phyloP scores from a whole-genome alignment of 2,797 vertebrate genomes.

The Prunella strophiata region DNA sequence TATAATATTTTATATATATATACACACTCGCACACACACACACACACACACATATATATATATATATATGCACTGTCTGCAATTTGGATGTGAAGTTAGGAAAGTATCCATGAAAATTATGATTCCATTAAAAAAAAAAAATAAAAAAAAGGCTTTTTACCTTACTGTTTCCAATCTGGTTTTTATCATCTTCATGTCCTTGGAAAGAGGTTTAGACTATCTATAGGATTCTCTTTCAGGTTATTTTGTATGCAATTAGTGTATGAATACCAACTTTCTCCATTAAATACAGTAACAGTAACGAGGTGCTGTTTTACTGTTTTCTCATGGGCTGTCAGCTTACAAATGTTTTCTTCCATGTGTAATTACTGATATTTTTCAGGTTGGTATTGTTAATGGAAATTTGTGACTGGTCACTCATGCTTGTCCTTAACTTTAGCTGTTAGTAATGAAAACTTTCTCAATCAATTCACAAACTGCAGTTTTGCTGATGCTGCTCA shows the following conservation, averaged over 20 bases:
- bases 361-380: slow-evolving; percentile 21
- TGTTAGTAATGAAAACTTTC: slow-evolving; percentile 44
- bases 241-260: not conserved
- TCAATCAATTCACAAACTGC: slow-evolving; percentile 21
- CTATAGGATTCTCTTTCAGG: not conserved
- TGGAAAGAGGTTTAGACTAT: not conserved
- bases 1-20: not conserved
- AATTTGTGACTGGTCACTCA: not conserved
- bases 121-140: not conserved
- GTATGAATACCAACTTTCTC: not conserved
- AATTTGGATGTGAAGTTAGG: not conserved
- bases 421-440: slow-evolving; percentile 29
- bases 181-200: not conserved
- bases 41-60: not conserved
- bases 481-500: slow-evolving; percentile 19
- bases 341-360: not conserved
- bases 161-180: not conserved
- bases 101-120: not conserved
- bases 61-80: not conserved
- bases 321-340: not conserved
- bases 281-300: not conserved
- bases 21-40: too few species aligned
- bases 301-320: not conserved
- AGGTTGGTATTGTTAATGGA: not conserved
- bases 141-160: not conserved